Percentiles rank a stretch among this genome's conserved stretches.
phyloP scores from a whole-genome alignment of 2,797 vertebrate species.

The Acipenser transmontanus region DNA sequence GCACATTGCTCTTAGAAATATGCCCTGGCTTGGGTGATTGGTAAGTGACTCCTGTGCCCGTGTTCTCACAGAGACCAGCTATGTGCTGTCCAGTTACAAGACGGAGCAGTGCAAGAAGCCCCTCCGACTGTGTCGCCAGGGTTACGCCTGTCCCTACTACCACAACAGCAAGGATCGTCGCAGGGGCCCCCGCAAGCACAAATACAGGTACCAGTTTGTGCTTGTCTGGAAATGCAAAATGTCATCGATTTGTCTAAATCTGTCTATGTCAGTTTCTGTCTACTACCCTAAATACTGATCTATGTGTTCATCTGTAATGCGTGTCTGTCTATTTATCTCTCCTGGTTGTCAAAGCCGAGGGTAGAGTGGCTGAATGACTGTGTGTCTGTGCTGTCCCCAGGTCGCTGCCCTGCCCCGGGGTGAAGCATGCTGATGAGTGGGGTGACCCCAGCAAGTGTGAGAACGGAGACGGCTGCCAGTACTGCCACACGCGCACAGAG shows the following conservation, averaged over 20 bases:
- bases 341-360: too few species aligned
- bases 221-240: too few species aligned
- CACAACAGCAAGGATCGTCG: conserved; percentile 97
- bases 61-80: conserved; percentile 75
- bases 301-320: too few species aligned
- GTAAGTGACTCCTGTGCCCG: background rate
- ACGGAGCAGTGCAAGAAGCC: conserved; percentile 98
- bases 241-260: background rate
- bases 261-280: background rate
- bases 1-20: too few species aligned
- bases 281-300: too few species aligned
- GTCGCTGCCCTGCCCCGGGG: conserved; percentile 87
- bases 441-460: conserved; percentile 97
- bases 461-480: conserved; percentile 86
- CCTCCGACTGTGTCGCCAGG: conserved; percentile 91
- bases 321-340: too few species aligned
- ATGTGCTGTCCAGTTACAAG: conserved; percentile 95
- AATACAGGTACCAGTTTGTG: conserved; percentile 76
- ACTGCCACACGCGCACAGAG: conserved; percentile 94
- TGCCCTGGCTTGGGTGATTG: too few species aligned
- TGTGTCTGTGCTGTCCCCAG: conserved; percentile 41
- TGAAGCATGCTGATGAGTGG: conserved; percentile 97
- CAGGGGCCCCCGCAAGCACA: conserved; percentile 92
- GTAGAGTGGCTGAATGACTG: background rate
- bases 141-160: conserved; percentile 96